These are phyloP conservation scores for Protobothrops flavoviridis DNA, from an alignment of 2,113 vertebrate species.

Conservation along the genomic window DNA sequence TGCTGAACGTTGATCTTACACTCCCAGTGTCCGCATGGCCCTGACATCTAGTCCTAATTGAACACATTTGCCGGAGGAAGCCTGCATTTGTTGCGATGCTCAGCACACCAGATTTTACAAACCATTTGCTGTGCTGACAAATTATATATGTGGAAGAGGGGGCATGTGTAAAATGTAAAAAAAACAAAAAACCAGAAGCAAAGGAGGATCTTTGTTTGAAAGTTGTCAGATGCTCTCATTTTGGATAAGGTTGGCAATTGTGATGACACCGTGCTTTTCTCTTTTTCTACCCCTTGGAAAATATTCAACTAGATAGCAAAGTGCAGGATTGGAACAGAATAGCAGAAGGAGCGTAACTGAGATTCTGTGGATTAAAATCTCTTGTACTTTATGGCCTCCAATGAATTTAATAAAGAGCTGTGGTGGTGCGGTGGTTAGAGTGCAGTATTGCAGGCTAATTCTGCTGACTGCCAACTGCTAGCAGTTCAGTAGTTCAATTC, in stretches of 20 bases:
- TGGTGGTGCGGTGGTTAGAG: neutral
- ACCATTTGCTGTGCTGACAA: neutral
- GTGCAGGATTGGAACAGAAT: fast-evolving
- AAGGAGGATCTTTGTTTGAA: neutral
- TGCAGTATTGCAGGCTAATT: neutral
- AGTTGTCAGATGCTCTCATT: neutral
- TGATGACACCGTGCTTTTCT: neutral
- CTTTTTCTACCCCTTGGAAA: neutral
- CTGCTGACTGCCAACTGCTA: neutral
- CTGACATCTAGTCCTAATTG: neutral
- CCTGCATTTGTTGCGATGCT: neutral
- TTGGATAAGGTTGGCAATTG: neutral
- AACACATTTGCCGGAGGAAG: neutral
- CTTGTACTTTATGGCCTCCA: neutral
- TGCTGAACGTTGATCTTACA: neutral
- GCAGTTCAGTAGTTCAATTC: neutral
- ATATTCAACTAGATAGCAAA: neutral
- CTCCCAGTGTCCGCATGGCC: neutral
- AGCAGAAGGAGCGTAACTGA: neutral
- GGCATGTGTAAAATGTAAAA: neutral
- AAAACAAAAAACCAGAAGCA: neutral
- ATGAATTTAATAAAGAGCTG: neutral
- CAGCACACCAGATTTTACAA: neutral
- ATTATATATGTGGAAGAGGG: neutral
- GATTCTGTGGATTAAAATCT: neutral